Conservation (phyloP, 2,113 vertebrate species). For the Cyprinodon variegatus region DNA sequence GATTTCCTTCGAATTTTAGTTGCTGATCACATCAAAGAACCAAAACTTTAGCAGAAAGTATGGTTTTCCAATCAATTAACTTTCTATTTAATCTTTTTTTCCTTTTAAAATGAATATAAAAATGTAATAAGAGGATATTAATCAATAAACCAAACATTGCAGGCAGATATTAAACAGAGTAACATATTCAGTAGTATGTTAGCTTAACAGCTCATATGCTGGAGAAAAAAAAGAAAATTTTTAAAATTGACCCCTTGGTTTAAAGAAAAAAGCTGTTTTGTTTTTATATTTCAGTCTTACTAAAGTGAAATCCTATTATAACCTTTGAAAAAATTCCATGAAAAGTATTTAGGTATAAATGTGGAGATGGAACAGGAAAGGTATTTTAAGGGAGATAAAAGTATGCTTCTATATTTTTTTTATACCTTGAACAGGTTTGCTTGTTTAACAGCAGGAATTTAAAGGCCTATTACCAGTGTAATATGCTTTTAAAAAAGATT, state of each 20-base stretch:
- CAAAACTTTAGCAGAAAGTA: no score
- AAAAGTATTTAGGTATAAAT: background rate
- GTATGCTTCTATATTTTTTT: background rate
- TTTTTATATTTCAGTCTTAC: background rate
- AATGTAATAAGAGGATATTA: no score
- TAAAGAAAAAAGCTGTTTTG: background rate
- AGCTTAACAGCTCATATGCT: background rate
- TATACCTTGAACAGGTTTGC: background rate
- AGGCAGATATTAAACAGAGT: background rate
- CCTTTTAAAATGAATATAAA: no score
- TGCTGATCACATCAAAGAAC: background rate
- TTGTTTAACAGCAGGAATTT: background rate
- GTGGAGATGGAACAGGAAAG: background rate
- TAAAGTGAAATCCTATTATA: background rate
- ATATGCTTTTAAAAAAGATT: no score
- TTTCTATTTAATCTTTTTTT: no score
- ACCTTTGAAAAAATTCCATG: background rate
- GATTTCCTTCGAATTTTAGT: background rate
- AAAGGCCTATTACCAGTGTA: background rate
- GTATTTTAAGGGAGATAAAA: background rate
- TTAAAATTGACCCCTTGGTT: background rate
- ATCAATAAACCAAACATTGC: background rate
- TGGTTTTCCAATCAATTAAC: background rate
- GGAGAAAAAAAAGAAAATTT: background rate
- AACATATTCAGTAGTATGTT: background rate